Evolutionary conservation across 2,888 invertebrate species (phyloP).

Genomic region (Apamea epomidion): DNA sequence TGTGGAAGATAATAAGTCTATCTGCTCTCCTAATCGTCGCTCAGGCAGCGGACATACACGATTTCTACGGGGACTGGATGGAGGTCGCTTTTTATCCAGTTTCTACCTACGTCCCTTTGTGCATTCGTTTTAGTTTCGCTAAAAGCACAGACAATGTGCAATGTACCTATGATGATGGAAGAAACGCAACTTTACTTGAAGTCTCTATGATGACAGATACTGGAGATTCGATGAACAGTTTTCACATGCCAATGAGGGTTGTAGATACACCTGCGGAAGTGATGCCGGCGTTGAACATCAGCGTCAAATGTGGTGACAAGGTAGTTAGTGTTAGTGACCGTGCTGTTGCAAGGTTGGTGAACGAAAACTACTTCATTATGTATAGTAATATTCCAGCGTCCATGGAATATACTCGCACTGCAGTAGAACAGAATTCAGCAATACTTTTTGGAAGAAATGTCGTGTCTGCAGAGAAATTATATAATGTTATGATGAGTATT

Average conservation of each 20-base stretch:
- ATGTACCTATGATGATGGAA: conserved; percentile 41
- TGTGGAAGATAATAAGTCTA: conserved; percentile 42
- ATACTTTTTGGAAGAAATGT: conserved; percentile 19
- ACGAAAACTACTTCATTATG: conserved; percentile 35
- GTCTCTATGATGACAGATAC: not conserved
- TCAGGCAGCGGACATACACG: conserved; percentile 17
- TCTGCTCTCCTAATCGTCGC: conserved; percentile 10
- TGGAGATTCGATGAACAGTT: fast-evolving
- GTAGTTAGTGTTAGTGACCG: not conserved
- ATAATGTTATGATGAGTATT: not conserved
- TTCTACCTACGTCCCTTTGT: conserved; percentile 2
- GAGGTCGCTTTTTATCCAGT: conserved; percentile 34
- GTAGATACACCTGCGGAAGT: conserved; percentile 25
- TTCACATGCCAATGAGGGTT: not conserved
- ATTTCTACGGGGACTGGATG: conserved; percentile 39
- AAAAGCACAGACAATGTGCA: not conserved
- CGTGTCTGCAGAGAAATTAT: not conserved
- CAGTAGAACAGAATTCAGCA: conserved; percentile 24
- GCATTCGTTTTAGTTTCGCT: conserved; percentile 3
- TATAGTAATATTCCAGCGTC: not conserved
- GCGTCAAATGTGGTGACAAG: conserved; percentile 24
- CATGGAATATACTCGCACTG: not conserved
- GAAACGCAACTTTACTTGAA: conserved; percentile 1
- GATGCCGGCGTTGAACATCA: conserved; percentile 20
- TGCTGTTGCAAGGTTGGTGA: conserved; percentile 12